phyloP scores from a whole-genome alignment of 1,140 invertebrate species.

The Wasmannia auropunctata region DNA sequence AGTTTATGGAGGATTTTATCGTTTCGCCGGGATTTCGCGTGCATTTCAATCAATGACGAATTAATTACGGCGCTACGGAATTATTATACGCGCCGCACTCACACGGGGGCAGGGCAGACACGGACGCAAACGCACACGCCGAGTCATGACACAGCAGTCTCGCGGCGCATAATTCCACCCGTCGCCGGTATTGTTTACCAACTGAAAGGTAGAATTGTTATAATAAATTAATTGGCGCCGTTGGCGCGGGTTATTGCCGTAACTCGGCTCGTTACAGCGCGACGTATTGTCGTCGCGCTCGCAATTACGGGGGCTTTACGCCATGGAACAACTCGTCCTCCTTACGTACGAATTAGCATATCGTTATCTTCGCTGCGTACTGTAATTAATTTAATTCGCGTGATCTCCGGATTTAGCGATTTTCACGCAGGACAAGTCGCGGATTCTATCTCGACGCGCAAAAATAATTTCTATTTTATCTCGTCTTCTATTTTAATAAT shows the following conservation, averaged over 20 bases:
- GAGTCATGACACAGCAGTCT: background rate
- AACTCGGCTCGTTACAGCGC: slow-evolving; percentile 22
- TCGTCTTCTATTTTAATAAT: no score
- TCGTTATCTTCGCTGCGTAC: background rate
- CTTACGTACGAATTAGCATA: slow-evolving; percentile 32
- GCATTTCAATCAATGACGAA: slow-evolving; percentile 24
- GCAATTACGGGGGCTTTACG: slow-evolving; percentile 24
- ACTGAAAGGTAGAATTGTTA: slow-evolving; percentile 52
- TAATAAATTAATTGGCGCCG: slow-evolving; percentile 48
- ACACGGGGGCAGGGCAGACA: background rate
- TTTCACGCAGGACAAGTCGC: background rate
- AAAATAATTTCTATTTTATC: no score
- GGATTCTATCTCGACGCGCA: background rate
- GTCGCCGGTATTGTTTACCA: slow-evolving; percentile 38
- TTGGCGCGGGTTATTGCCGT: slow-evolving; percentile 17
- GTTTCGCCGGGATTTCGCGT: background rate
- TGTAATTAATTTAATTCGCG: background rate
- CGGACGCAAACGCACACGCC: background rate
- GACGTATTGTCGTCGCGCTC: slow-evolving; percentile 10
- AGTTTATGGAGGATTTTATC: background rate
- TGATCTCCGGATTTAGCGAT: background rate
- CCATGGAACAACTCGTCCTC: background rate
- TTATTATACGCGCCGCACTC: slow-evolving; percentile 24
- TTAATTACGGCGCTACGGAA: slow-evolving; percentile 30
- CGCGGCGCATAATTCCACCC: slow-evolving; percentile 2